Conservation (phyloP, 2,888 invertebrate genomes). For the Drosophila sordidula region DNA sequence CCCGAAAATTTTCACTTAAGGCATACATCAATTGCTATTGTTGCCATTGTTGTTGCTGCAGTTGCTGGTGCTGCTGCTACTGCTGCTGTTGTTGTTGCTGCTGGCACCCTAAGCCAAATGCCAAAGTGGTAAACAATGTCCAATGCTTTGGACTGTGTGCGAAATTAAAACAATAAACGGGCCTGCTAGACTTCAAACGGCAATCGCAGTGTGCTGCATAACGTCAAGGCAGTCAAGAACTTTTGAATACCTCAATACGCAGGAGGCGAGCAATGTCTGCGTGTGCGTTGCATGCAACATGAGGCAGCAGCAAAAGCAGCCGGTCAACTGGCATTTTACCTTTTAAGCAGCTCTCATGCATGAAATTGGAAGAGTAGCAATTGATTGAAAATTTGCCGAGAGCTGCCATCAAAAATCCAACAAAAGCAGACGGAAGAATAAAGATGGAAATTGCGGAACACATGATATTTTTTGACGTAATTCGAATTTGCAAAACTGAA, state of each 20-base stretch:
- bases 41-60: conserved; percentile 8
- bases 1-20: conserved; percentile 52
- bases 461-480: conserved; percentile 81
- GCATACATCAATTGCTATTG: conserved; percentile 34
- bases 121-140: conserved; percentile 77
- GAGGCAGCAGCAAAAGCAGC: conserved; percentile 35
- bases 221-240: conserved; percentile 55
- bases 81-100: conserved; percentile 20
- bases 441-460: conserved; percentile 78
- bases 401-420: conserved; percentile 62
- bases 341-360: conserved; percentile 79
- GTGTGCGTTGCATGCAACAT: conserved; percentile 40
- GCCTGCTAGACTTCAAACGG: conserved; percentile 36
- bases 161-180: conserved; percentile 79
- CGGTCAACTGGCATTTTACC: conserved; percentile 79
- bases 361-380: conserved; percentile 80
- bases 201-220: conserved; percentile 29
- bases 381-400: conserved; percentile 77
- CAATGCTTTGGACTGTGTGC: conserved; percentile 55
- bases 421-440: conserved; percentile 49
- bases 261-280: not conserved
- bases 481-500: conserved; percentile 73
- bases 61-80: too few relatives aligned
- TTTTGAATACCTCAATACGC: conserved; percentile 70
- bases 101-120: conserved; percentile 66